Percentiles rank a stretch among this genome's conserved stretches.
Conservation (phyloP, 2,113 vertebrate species). For the Tauraco erythrolophus region DNA sequence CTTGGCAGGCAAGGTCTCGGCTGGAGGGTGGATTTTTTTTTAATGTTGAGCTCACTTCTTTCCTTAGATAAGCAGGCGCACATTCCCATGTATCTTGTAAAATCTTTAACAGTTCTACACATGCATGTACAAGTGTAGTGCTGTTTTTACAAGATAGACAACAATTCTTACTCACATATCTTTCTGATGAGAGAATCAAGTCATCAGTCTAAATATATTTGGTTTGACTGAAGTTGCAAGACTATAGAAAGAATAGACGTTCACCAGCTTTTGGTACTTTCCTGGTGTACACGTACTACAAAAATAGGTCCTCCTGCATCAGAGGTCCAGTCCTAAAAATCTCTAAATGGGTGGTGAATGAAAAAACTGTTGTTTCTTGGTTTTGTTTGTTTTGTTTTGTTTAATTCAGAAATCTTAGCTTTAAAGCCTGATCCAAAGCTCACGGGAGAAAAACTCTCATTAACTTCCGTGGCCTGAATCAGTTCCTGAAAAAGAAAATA, state of each 20-base stretch:
- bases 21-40: not conserved
- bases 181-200: conserved; percentile 67
- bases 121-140: conserved; percentile 59
- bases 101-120: conserved; percentile 53
- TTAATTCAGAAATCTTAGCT: not conserved
- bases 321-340: not conserved
- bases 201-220: conserved; percentile 20
- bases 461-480: not conserved
- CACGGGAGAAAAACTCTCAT: not conserved
- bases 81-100: conserved; percentile 38
- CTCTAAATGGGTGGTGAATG: not conserved
- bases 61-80: not conserved
- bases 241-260: not conserved
- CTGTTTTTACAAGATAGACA: conserved; percentile 65
- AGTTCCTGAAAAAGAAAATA: not conserved
- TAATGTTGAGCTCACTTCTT: not conserved
- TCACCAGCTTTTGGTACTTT: not conserved
- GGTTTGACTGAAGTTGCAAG: not conserved
- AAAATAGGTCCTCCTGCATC: not conserved
- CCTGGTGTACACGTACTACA: not conserved
- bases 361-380: not conserved
- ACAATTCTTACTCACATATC: conserved; percentile 62
- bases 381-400: not conserved
- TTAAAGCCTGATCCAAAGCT: not conserved
- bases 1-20: not conserved